Evolutionary conservation across 35 echinoderm and acorn worm genomes (phyloP).

Genomic region (Anneissia japonica): DNA sequence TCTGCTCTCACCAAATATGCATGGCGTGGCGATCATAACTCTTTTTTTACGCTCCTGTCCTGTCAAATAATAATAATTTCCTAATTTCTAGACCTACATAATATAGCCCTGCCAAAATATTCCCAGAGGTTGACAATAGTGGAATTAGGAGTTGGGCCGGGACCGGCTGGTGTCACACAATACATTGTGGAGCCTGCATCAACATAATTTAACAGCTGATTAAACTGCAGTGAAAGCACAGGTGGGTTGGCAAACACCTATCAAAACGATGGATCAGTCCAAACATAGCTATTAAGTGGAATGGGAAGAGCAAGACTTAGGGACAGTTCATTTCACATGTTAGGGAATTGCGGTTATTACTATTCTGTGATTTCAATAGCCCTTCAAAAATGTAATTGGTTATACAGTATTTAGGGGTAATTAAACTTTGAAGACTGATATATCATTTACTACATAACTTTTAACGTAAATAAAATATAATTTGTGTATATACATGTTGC

Average conservation of each 20-base stretch:
- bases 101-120: background rate
- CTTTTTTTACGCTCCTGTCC: background rate
- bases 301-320: background rate
- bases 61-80: background rate
- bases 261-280: background rate
- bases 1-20: background rate
- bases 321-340: too few relatives aligned
- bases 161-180: background rate
- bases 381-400: too few relatives aligned
- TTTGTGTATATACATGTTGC: too few relatives aligned
- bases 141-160: background rate
- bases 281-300: background rate
- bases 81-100: background rate
- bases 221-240: background rate
- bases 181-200: background rate
- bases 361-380: too few relatives aligned
- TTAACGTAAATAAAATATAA: too few relatives aligned
- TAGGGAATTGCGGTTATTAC: too few relatives aligned
- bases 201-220: background rate
- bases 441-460: too few relatives aligned
- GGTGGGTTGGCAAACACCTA: background rate
- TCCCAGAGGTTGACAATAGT: background rate
- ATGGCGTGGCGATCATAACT: background rate
- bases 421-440: too few relatives aligned
- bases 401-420: too few relatives aligned